phyloP scores from a whole-genome alignment of 2,888 invertebrate genomes.

The Bibio marci region DNA sequence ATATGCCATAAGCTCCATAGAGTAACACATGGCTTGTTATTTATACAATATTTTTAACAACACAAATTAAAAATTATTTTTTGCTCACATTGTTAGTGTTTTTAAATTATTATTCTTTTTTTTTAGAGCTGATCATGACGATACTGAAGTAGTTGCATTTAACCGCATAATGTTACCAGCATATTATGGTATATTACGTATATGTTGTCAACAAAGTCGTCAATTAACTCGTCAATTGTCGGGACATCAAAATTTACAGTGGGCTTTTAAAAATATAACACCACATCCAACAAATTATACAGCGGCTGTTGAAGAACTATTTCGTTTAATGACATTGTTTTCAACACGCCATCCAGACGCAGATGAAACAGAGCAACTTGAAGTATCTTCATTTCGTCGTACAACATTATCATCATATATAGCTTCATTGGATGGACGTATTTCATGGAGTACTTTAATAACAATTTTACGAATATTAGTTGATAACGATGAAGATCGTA shows the following conservation, averaged over 20 bases:
- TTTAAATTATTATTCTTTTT: slow-evolving; percentile 6
- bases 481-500: slow-evolving; percentile 74
- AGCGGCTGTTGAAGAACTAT: slow-evolving; percentile 76
- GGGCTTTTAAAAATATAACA: slow-evolving; percentile 93
- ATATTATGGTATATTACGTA: slow-evolving; percentile 72
- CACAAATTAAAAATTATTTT: neutral
- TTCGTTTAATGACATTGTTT: slow-evolving; percentile 78
- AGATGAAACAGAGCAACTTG: slow-evolving; percentile 56
- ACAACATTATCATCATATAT: slow-evolving; percentile 78
- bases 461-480: slow-evolving; percentile 76
- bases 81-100: neutral
- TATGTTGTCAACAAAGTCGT: slow-evolving; percentile 80
- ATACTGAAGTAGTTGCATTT: slow-evolving; percentile 86
- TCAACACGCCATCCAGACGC: slow-evolving; percentile 68
- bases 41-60: too few relatives aligned
- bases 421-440: slow-evolving; percentile 74
- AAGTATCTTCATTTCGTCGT: slow-evolving; percentile 70
- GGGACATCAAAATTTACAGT: slow-evolving; percentile 86
- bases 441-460: slow-evolving; percentile 88
- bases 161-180: slow-evolving; percentile 89
- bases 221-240: slow-evolving; percentile 73
- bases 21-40: too few relatives aligned
- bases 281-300: slow-evolving; percentile 91
- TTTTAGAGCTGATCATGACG: slow-evolving; percentile 83
- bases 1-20: too few relatives aligned